Percentiles rank a stretch among this genome's conserved stretches.
phyloP scores from a whole-genome alignment of 2,113 vertebrate genomes.

The human region DNA sequence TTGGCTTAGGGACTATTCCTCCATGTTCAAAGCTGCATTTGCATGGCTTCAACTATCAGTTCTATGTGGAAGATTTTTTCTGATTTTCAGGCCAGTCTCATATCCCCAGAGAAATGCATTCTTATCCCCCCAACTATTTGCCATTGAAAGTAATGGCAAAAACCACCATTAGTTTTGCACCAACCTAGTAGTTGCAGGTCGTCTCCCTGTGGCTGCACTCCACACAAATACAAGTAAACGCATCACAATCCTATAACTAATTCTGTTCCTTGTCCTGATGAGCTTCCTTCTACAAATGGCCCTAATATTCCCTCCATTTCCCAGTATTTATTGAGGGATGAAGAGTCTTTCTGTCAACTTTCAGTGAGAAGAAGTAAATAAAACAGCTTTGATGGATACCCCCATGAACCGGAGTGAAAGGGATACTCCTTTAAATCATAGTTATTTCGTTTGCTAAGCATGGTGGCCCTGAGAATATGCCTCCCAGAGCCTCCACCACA shows the following conservation, averaged over 20 bases:
- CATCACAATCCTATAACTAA: background rate
- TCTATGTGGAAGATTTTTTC: background rate
- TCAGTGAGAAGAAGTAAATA: background rate
- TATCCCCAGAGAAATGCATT: background rate
- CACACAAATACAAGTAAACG: too few relatives aligned
- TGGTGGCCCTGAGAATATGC: background rate
- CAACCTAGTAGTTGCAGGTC: background rate
- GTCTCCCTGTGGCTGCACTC: too few relatives aligned
- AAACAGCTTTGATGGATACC: background rate
- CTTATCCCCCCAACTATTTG: accelerated
- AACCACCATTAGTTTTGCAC: too few relatives aligned
- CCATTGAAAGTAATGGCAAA: too few relatives aligned
- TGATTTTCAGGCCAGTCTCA: background rate
- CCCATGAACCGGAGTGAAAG: background rate
- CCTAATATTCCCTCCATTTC: background rate
- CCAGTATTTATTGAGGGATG: background rate
- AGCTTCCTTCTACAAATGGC: background rate
- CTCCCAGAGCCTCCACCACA: background rate
- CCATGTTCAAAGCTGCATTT: background rate
- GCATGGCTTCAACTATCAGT: background rate
- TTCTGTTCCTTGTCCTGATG: background rate
- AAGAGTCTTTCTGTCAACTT: background rate
- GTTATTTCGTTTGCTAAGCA: background rate
- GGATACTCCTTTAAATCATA: background rate
- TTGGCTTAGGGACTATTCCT: background rate